Evolutionary conservation across 2,113 vertebrate genomes (phyloP).

Genomic region (Chaetodon trifascialis): DNA sequence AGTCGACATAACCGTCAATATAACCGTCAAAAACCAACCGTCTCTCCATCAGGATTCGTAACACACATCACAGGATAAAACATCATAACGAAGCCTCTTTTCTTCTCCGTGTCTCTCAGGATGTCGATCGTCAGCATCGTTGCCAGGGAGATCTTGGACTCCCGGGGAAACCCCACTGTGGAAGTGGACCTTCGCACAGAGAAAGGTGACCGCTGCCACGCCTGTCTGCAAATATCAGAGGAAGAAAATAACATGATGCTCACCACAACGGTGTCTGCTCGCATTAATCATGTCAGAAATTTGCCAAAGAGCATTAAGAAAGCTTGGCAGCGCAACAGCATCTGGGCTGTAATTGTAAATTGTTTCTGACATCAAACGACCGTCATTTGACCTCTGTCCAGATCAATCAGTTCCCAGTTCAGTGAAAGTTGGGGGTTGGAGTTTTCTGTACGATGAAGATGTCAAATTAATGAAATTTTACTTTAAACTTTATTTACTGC

Average conservation of each 20-base stretch:
- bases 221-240: slow-evolving; percentile 19
- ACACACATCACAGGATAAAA: not conserved
- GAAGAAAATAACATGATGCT: not conserved
- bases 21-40: not conserved
- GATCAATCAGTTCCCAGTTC: not conserved
- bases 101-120: slow-evolving; percentile 61
- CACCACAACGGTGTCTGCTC: not conserved
- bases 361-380: slow-evolving; percentile 21
- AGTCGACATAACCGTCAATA: not conserved
- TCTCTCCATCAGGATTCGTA: too few relatives aligned
- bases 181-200: slow-evolving; percentile 93
- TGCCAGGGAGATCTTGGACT: slow-evolving; percentile 96
- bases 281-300: slow-evolving; percentile 10
- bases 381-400: slow-evolving; percentile 45
- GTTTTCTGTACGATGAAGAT: not conserved
- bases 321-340: not conserved
- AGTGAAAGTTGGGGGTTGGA: not conserved
- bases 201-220: slow-evolving; percentile 85
- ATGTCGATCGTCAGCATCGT: slow-evolving; percentile 90
- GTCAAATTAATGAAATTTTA: too few relatives aligned
- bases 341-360: not conserved
- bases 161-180: slow-evolving; percentile 94
- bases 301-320: not conserved
- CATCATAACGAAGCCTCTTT: not conserved
- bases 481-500: too few relatives aligned